These are phyloP conservation scores for Lutjanus argentimaculatus DNA, from an alignment of 2,797 vertebrate species.

Conservation along the genomic window DNA sequence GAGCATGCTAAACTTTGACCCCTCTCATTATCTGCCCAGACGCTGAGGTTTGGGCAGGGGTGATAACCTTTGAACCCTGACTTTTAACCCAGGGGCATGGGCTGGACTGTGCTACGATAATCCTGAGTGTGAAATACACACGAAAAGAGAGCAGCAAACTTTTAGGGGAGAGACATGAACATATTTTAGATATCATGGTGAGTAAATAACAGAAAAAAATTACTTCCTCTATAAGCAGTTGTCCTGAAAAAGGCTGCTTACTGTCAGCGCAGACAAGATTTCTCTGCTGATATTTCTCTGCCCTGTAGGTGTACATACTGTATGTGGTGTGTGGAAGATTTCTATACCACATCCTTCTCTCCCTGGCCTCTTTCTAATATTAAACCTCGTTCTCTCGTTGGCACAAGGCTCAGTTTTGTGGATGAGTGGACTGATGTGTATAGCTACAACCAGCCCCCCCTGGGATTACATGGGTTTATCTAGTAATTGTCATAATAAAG, in stretches of 20 bases:
- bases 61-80: conserved; percentile 87
- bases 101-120: conserved; percentile 36
- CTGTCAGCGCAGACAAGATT: conserved; percentile 14
- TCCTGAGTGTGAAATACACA: conserved; percentile 41
- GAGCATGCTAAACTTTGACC: conserved; percentile 85
- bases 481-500: conserved; percentile 50
- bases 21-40: conserved; percentile 83
- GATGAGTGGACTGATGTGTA: conserved; percentile 27
- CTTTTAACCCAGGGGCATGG: conserved; percentile 78
- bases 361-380: conserved; percentile 38
- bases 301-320: conserved; percentile 24
- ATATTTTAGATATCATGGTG: conserved; percentile 54
- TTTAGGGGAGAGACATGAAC: conserved; percentile 19
- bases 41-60: conserved; percentile 76
- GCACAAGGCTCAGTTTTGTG: conserved; percentile 29
- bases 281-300: conserved; percentile 40
- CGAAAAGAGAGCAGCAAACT: conserved; percentile 28
- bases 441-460: conserved; percentile 19
- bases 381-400: conserved; percentile 19
- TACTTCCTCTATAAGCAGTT: conserved; percentile 27
- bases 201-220: conserved; percentile 44
- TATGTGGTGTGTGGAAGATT: conserved; percentile 30
- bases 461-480: conserved; percentile 46
- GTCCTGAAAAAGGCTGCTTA: conserved; percentile 36
- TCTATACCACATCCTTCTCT: conserved; percentile 46